A percentile compares a stretch with the other conserved stretches of the same genome.
Evolutionary conservation across 2,113 vertebrate genomes (phyloP).

Genomic region (Saguinus imperator): DNA sequence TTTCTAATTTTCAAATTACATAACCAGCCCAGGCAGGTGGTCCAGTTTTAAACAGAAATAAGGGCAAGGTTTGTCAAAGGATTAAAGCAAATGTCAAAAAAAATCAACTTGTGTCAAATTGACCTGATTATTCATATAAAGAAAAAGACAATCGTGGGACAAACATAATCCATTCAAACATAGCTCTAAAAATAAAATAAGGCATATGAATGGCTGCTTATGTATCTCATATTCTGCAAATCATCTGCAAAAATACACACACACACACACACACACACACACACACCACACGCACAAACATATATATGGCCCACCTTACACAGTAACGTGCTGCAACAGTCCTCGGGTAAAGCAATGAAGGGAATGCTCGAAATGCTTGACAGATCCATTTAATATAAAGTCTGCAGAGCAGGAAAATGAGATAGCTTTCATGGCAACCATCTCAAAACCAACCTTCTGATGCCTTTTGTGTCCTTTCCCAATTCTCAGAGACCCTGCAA

Average conservation of each 20-base stretch:
- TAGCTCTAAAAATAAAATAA: not conserved
- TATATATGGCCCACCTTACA: not conserved
- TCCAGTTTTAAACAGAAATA: conserved; percentile 63
- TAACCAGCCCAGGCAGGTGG: conserved; percentile 13
- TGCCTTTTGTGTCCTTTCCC: not conserved
- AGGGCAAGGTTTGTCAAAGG: conserved; percentile 44
- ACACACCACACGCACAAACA: no score
- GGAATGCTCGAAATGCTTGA: conserved; percentile 11
- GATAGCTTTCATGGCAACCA: not conserved
- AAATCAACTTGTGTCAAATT: not conserved
- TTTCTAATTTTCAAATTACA: conserved; percentile 26
- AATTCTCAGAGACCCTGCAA: not conserved
- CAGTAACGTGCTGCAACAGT: accelerated
- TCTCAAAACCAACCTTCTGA: not conserved
- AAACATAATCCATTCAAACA: not conserved
- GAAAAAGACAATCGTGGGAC: conserved; percentile 24
- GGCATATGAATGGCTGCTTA: not conserved
- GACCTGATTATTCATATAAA: conserved; percentile 29
- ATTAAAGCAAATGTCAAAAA: conserved; percentile 51
- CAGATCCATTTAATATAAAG: not conserved
- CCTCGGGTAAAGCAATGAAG: not conserved
- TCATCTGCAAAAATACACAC: not conserved
- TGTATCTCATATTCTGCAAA: not conserved
- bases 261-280: no score
- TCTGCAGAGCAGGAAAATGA: not conserved